These are phyloP conservation scores for Typhlichthys subterraneus DNA, from an alignment of 2,797 vertebrate species.

Conservation along the genomic window DNA sequence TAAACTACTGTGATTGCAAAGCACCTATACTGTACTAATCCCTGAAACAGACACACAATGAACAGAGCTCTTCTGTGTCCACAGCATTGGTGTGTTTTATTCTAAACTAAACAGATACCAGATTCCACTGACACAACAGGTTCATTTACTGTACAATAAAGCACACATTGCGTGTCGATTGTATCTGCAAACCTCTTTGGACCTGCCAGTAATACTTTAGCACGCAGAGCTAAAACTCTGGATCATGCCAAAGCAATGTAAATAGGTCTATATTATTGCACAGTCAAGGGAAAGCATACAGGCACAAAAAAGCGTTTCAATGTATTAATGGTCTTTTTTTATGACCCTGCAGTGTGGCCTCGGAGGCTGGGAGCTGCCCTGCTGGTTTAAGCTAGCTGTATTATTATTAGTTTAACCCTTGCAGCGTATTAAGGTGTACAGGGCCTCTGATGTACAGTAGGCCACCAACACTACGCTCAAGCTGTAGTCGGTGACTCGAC, in stretches of 20 bases:
- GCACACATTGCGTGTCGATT: not conserved
- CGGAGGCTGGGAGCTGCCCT: conserved; percentile 1
- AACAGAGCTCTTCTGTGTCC: not conserved
- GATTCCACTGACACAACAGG: conserved; percentile 5
- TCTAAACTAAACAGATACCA: not conserved
- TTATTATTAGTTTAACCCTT: conserved; percentile 55
- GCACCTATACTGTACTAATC: not conserved
- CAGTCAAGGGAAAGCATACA: not conserved
- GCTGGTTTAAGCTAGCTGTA: conserved; percentile 30
- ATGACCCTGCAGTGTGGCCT: conserved; percentile 23
- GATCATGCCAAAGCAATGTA: conserved; percentile 1
- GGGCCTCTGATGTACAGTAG: conserved; percentile 32
- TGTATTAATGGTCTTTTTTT: conserved; percentile 28
- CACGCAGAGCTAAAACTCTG: conserved; percentile 1
- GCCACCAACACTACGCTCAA: conserved; percentile 35
- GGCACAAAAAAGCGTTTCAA: not conserved
- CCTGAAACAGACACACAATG: not conserved
- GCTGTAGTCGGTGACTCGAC: conserved; percentile 34
- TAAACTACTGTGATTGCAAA: too few relatives aligned
- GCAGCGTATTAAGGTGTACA: not conserved
- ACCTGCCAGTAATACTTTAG: not conserved
- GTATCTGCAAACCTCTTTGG: conserved; percentile 3
- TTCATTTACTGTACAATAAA: not conserved
- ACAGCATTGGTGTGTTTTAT: not conserved
- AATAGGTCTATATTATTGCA: conserved; percentile 5